phyloP scores from a whole-genome alignment of 1,140 invertebrate species.

The Drosophila rhopaloa region DNA sequence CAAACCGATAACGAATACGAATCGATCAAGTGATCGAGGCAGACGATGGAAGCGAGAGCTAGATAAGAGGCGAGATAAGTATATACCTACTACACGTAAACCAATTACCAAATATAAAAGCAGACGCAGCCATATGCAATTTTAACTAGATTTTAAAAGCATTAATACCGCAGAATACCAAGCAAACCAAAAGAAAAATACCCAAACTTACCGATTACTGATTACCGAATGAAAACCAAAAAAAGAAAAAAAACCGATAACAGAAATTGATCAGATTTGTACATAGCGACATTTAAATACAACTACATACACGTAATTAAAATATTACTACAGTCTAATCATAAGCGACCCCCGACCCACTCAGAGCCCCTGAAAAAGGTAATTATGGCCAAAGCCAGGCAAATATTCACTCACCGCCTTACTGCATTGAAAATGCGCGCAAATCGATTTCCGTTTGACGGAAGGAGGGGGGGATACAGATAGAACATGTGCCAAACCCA shows the following conservation, averaged over 20 bases:
- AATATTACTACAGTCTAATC: slow-evolving; percentile 81
- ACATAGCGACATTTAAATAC: slow-evolving; percentile 79
- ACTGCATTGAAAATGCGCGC: slow-evolving; percentile 63
- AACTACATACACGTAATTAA: slow-evolving; percentile 76
- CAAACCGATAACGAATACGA: slow-evolving; percentile 34
- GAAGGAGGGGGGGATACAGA: slow-evolving; percentile 6
- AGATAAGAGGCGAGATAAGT: slow-evolving; percentile 59
- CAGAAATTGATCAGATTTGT: slow-evolving; percentile 74
- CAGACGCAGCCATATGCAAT: slow-evolving; percentile 79
- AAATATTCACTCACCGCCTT: slow-evolving; percentile 42
- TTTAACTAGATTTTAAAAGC: slow-evolving; percentile 82
- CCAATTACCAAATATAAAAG: slow-evolving; percentile 76
- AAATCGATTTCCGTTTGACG: slow-evolving; percentile 28
- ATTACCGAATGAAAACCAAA: slow-evolving; percentile 59
- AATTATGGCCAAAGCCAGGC: slow-evolving; percentile 31
- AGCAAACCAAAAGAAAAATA: slow-evolving; percentile 60
- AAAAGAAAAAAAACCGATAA: slow-evolving; percentile 42
- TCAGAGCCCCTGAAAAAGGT: slow-evolving; percentile 16
- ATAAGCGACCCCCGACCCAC: slow-evolving; percentile 53
- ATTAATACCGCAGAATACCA: slow-evolving; percentile 76
- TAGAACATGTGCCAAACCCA: slow-evolving; percentile 45
- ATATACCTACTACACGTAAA: slow-evolving; percentile 76
- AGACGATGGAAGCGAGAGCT: slow-evolving; percentile 46
- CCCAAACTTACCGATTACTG: slow-evolving; percentile 58
- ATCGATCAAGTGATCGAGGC: slow-evolving; percentile 40